Evolutionary conservation across 2,797 vertebrate genomes (phyloP), one percentile per base, ranked within the genome.

Genomic region (Microctenopoma steveboyesi): DNA sequence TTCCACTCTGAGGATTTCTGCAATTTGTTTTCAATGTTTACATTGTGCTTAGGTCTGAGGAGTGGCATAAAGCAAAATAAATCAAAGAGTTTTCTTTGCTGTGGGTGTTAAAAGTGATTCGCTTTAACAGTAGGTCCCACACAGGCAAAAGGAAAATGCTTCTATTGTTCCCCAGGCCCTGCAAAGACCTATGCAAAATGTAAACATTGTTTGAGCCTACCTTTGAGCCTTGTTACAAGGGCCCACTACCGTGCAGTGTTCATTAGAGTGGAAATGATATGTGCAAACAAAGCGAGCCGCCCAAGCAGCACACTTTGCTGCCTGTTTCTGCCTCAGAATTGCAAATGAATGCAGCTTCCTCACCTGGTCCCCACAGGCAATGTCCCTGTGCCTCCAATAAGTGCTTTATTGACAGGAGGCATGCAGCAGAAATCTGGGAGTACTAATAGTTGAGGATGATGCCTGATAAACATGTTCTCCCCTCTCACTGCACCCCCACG

Each of bases 261-360:
- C 91, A 92, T 92, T 92, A 92, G 87, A 87, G 86, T 85, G 90
- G 89, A 91, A 93, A 92, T 92, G 77, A 91, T 93, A 92, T 91
- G 91, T 92, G 90, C 92, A 93, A 91, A 94, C 92, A 94, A 91
- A 93, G 89, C 84, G 86, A 89, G 74, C 74, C 82, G 6, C 84
- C 89, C 74, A 64, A 85, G 90, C 82, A 72, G 78, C 82, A 84
- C 88, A 84, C 86, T 83, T 79, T 64, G 79, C 83, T 75, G 88
- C 64, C 67, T 72, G 87, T 86, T 86, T 86, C 88, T 88, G 82
- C 91, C 87, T 91, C 82, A 69, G 89, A 92, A 91, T 91, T 92
- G 91, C 93, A 93, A 92, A 94, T 93, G 90, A 92, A 74, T 48
- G 70, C 80, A 88, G 89, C 83, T 79, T 87, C 83, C 89, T 92